Percentiles rank a stretch among this genome's conserved stretches.
Evolutionary conservation across 1,140 invertebrate genomes (phyloP).

Genomic region (Habropoda laboriosa): DNA sequence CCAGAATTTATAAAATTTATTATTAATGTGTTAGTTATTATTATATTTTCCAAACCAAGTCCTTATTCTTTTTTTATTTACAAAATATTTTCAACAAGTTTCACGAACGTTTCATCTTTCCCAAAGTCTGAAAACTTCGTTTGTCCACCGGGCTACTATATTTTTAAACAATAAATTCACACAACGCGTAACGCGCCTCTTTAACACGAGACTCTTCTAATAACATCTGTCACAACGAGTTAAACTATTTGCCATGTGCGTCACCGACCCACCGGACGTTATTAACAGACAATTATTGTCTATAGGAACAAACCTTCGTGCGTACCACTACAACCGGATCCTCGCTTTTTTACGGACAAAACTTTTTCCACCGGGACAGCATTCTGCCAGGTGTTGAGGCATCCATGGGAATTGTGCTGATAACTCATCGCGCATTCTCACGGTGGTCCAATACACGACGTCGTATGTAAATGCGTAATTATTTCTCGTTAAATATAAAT

Average conservation of each 20-base stretch:
- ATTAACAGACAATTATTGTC: slow-evolving; percentile 75
- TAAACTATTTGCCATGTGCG: slow-evolving; percentile 71
- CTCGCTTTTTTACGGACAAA: slow-evolving; percentile 64
- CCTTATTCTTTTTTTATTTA: too few species aligned
- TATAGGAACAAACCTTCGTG: slow-evolving; percentile 45
- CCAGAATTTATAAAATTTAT: too few species aligned
- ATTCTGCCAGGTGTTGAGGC: slow-evolving; percentile 77
- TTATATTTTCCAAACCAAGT: too few species aligned
- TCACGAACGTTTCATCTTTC: neutral
- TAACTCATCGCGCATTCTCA: slow-evolving; percentile 79
- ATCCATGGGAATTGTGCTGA: slow-evolving; percentile 80
- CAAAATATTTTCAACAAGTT: neutral
- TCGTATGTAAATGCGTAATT: slow-evolving; percentile 36
- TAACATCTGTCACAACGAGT: slow-evolving; percentile 71
- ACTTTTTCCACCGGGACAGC: slow-evolving; percentile 64
- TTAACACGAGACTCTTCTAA: slow-evolving; percentile 24
- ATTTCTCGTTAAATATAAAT: slow-evolving; percentile 49
- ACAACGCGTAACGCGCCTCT: neutral
- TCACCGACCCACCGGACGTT: slow-evolving; percentile 70
- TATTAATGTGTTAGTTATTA: too few species aligned
- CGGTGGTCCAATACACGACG: slow-evolving; percentile 66
- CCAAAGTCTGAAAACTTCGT: neutral
- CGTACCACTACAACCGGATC: slow-evolving; percentile 28
- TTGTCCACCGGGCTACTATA: neutral
- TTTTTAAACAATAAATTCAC: slow-evolving; percentile 1